A percentile compares a stretch with the other conserved stretches of the same genome.
These are phyloP conservation scores for Eufriesea mexicana DNA, from an alignment of 1,140 invertebrate species.

Conservation along the genomic window DNA sequence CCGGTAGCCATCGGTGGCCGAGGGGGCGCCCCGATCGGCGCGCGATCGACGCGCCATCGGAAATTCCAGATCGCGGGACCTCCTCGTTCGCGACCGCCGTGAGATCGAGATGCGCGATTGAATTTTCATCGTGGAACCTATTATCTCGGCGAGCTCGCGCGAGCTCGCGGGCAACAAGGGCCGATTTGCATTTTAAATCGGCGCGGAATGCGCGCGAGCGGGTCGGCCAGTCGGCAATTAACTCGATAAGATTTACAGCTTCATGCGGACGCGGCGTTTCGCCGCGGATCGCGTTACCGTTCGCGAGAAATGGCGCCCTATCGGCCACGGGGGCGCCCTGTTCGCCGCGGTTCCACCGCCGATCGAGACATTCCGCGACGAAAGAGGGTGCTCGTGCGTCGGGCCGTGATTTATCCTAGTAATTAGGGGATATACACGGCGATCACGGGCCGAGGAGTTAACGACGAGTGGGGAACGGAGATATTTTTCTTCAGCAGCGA, in stretches of 20 bases:
- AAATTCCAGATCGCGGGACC: neutral
- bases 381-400: neutral
- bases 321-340: neutral
- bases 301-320: slow-evolving; percentile 4
- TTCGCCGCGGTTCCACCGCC: slow-evolving; percentile 11
- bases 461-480: neutral
- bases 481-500: neutral
- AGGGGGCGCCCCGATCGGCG: too few relatives aligned
- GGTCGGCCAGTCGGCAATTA: slow-evolving; percentile 31
- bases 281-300: neutral
- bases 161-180: slow-evolving; percentile 8
- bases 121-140: slow-evolving; percentile 38
- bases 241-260: slow-evolving; percentile 54
- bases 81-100: neutral
- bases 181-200: slow-evolving; percentile 49
- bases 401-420: neutral
- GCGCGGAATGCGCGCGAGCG: neutral
- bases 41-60: too few relatives aligned
- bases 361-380: neutral
- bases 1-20: neutral
- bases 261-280: neutral
- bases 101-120: slow-evolving; percentile 2
- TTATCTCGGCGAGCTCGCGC: neutral
- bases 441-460: neutral
- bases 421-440: slow-evolving; percentile 7